Base-by-base conservation (phyloP, 2,113 vertebrate genomes). In the Athene cunicularia region DNA sequence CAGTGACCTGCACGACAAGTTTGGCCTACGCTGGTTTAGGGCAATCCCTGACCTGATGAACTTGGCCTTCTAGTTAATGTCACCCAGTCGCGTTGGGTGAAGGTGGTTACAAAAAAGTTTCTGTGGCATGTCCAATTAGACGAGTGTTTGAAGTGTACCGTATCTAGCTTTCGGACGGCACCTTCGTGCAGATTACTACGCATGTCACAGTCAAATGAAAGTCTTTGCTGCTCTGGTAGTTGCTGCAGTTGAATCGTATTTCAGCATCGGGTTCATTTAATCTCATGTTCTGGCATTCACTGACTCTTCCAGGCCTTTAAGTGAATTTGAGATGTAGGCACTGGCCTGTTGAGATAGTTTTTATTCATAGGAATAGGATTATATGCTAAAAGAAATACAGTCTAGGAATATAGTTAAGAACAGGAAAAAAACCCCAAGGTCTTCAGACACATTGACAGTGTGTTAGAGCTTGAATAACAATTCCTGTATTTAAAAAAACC, bases 1-100 rank as follows among this genome's bases (percentile, higher is more conserved):
- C 43, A 7, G 0, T 14, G 7, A 35, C 30, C 47, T 8, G 71
- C 12, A 1, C 15, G 52, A 6, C 58, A 4, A 1, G n/a, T 24
- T 5, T 22, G 76, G 52, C 58, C 64, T 77, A 0, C 41, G 19
- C 8, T n/a, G 52, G 56, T 55, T n/a, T 12, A 12, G 15, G 70
- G 60, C 62, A 6, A 2, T 11, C 14, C 22, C 59, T 14, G 4
- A 5, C 39, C 0, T 22, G 45, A 1, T 12, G 14, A 17, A 9
- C 33, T n/a, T 66, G 68, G 49, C 63, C 62, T 67, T 23, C 3
- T 0, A 0, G 28, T 3, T 43, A 28, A 0, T 9, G 37, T 18
- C 17, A 8, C 3, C 9, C 39, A 1, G 50, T 7, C 11, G 4
- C 1, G 12, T 13, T 30, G 63, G 39, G 28, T 14, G n/a, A 49